Conservation (phyloP, 2,888 invertebrate species). For the Sphaeridia pumilis region DNA sequence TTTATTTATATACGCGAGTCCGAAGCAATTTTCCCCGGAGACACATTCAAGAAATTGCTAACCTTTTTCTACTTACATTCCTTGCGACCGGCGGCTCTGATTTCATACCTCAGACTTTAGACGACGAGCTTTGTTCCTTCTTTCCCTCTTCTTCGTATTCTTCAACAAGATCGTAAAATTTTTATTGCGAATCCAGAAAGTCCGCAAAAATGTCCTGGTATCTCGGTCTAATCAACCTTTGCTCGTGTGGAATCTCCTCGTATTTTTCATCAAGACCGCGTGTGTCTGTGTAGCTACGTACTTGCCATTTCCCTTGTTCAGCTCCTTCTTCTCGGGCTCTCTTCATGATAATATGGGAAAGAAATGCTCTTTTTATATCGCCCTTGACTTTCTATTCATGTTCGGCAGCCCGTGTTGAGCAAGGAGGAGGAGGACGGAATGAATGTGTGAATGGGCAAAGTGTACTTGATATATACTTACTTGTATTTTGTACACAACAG, state of each 20-base stretch:
- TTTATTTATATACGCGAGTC: too few species aligned
- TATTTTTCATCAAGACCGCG: too few species aligned
- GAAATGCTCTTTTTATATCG: not conserved
- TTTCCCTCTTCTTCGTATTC: too few species aligned
- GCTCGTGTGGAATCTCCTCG: not conserved
- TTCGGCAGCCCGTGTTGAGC: not conserved
- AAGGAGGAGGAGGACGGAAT: too few species aligned
- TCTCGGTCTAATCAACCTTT: constrained; percentile 2
- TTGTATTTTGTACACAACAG: too few species aligned
- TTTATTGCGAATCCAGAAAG: not conserved
- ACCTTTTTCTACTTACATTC: constrained; percentile 7
- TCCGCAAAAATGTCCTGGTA: not conserved
- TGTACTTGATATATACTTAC: too few species aligned
- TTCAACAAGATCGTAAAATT: not conserved
- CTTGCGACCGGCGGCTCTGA: constrained; percentile 1
- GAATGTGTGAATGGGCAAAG: too few species aligned
- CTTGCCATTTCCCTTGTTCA: not conserved
- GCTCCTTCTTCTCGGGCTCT: too few species aligned
- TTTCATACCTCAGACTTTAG: not conserved
- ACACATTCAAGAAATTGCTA: not conserved
- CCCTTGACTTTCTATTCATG: not conserved
- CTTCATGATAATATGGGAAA: not conserved
- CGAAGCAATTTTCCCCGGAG: not conserved
- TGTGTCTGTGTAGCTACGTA: too few species aligned
- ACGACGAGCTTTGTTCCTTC: not conserved